Evolutionary conservation across 2,888 invertebrate genomes (phyloP).

Genomic region (Mactromeris polynyma): DNA sequence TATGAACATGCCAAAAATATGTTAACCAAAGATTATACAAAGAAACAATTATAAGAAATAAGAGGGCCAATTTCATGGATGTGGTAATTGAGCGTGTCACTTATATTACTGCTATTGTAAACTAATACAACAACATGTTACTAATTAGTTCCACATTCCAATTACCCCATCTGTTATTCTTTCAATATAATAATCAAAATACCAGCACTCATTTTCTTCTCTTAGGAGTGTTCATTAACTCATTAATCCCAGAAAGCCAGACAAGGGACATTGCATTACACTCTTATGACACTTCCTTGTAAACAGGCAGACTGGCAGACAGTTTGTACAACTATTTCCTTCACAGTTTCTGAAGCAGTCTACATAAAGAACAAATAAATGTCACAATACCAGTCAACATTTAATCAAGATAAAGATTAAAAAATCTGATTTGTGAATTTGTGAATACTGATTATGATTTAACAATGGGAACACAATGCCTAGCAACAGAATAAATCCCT

Average conservation of each 20-base stretch:
- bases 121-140: not conserved
- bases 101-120: not conserved
- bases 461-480: not conserved
- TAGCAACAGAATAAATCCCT: not conserved
- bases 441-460: not conserved
- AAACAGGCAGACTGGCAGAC: slow-evolving; percentile 10
- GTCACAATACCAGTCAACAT: not conserved
- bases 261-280: not conserved
- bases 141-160: not conserved
- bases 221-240: not conserved
- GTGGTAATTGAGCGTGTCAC: too few relatives aligned
- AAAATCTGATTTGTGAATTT: not conserved
- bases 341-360: not conserved
- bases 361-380: too few relatives aligned
- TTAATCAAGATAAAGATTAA: slow-evolving; percentile 1
- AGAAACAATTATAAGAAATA: too few relatives aligned
- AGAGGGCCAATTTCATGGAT: too few relatives aligned
- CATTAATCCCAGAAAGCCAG: not conserved
- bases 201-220: not conserved
- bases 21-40: too few relatives aligned
- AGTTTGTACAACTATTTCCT: not conserved
- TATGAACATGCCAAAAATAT: too few relatives aligned
- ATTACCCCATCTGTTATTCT: not conserved
- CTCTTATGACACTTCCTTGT: slow-evolving; percentile 14
- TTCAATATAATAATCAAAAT: slow-evolving; percentile 9